Evolutionary conservation across 2,113 vertebrate species (phyloP).

Genomic region (Thunnus maccoyii): DNA sequence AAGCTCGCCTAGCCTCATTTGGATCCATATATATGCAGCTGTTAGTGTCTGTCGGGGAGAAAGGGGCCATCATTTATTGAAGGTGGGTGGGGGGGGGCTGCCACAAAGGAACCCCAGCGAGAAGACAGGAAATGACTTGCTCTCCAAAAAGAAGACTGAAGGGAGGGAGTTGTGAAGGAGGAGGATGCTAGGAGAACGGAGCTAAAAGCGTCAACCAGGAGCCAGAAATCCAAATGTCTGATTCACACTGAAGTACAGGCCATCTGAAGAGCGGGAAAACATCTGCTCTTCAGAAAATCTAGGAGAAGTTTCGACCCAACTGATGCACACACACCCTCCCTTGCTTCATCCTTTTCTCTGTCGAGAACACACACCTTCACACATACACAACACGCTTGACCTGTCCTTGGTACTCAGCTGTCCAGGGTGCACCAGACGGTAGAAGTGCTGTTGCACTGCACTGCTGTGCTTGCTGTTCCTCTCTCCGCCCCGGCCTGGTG

Average conservation of each 20-base stretch:
- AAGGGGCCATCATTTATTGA: slow-evolving; percentile 53
- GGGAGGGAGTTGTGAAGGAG: slow-evolving; percentile 20
- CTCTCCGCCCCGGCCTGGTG: slow-evolving; percentile 17
- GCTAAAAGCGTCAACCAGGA: slow-evolving; percentile 13
- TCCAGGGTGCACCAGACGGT: slow-evolving; percentile 53
- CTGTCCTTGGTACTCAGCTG: slow-evolving; percentile 70
- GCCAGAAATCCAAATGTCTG: slow-evolving; percentile 4
- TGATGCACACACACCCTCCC: not conserved
- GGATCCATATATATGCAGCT: slow-evolving; percentile 76
- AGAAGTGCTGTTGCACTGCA: slow-evolving; percentile 40
- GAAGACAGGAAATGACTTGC: slow-evolving; percentile 65
- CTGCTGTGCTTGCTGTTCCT: slow-evolving; percentile 52
- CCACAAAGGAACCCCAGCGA: slow-evolving; percentile 25
- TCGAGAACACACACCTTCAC: not conserved
- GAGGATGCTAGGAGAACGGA: slow-evolving; percentile 41
- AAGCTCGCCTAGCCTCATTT: slow-evolving; percentile 64
- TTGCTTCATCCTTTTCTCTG: not conserved
- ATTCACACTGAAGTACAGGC: slow-evolving; percentile 30
- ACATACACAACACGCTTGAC: slow-evolving; percentile 43
- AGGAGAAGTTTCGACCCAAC: slow-evolving; percentile 30
- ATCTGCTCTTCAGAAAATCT: slow-evolving; percentile 34
- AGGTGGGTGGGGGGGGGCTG: slow-evolving; percentile 16
- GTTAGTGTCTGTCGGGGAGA: slow-evolving; percentile 57
- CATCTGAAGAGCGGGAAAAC: slow-evolving; percentile 18
- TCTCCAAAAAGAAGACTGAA: slow-evolving; percentile 44